Evolutionary conservation across 1,140 invertebrate genomes (phyloP), one percentile per base, ranked within the genome.

Genomic region (Penaeus chinensis): DNA sequence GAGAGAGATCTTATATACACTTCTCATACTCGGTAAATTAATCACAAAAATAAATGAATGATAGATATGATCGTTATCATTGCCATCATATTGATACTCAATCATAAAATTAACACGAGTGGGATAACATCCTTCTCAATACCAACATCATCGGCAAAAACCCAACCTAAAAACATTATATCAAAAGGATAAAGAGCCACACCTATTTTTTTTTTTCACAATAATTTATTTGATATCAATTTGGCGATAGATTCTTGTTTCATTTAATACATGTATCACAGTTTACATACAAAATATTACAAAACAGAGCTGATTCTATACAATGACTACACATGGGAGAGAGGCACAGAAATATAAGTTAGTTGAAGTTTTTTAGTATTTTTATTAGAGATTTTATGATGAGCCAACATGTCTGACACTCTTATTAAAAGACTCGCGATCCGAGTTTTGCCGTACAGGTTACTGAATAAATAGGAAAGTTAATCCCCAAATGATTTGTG

Each of bases 281-380:
- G 90, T 90, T 90, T 90, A 90, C 90, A 90, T 90, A 90, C 87
- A 90, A 90, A 90, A 90, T 89, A 88, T 89, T 90, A 90, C 90
- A 90, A 90, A 90, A 90, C 84, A 89, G 87, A 88, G 87, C 77
- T 84, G 88, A 77, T 89, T 84, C 88, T 85, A 87, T 89, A 84
- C 83, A 87, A 85, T 87, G 88, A 90, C 86, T 89, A 89, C 88
- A 87, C 87, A 88, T 87, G 81, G 85, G 88, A 85, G 82, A 85
- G 82, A 90, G 87, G 87, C 85, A 85, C 85, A 89, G 85, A 88
- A 85, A 84, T 71, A 85, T 80, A 84, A 86, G 78, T 84, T 86
- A 82, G 69, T 86, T 60, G 79, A 78, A 85, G 71, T 79, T 74
- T 65, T 65, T 84, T 86, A 87, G 74, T 65, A 76, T 87, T 84